Base-by-base conservation (phyloP, 2,797 vertebrate genomes). In the Helicolenus hilgendorfi region DNA sequence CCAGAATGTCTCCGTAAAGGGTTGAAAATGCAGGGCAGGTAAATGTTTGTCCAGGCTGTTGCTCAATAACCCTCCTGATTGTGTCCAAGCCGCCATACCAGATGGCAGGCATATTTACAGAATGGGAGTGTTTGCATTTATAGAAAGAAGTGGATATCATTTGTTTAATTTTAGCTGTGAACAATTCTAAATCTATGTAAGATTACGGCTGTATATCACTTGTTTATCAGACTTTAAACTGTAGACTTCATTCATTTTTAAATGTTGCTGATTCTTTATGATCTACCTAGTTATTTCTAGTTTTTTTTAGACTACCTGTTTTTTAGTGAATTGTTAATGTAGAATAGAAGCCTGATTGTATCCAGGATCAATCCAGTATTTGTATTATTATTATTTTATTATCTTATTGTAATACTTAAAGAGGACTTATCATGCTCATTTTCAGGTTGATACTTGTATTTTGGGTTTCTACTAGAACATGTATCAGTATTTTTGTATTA, bases 21-120 rank as follows among this genome's bases (percentile, higher is more conserved):
- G 72, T 63, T 86, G 65, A 86, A 89, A 84, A 87, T 83, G 67
- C 70, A 72, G 78, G 35, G 63, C 88, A 81, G 75, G 87, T 92
- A 76, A 95, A 94, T 95, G 92, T 96, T 96, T 96, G 69, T 45
- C 87, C 56, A 84, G 74, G 82, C 4, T 26, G 45, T 96, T 96
- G 79, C 75, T 85, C 87, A 96, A 87, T 84, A 83, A 77, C 56
- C 20, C n/a, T 33, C 68, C 26, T 65, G 74, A 91, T 85, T 83
- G 73, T 59, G n/a, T 84, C 58, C 35, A 72, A 90, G 81, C 15
- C 11, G 8, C 58, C 65, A 55, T 20, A 81, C 63, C 69, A 82
- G 63, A 79, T 27, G 62, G 67, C n/a, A 56, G 41, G 59, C 9
- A 69, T 89, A 13, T 92, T 94, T 74, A 89, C 67, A 74, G 31